Percentiles rank a stretch among this genome's conserved stretches.
These are phyloP conservation scores for Lissocephala sabroskyi DNA, from an alignment of 2,888 invertebrate species.

Conservation along the genomic window DNA sequence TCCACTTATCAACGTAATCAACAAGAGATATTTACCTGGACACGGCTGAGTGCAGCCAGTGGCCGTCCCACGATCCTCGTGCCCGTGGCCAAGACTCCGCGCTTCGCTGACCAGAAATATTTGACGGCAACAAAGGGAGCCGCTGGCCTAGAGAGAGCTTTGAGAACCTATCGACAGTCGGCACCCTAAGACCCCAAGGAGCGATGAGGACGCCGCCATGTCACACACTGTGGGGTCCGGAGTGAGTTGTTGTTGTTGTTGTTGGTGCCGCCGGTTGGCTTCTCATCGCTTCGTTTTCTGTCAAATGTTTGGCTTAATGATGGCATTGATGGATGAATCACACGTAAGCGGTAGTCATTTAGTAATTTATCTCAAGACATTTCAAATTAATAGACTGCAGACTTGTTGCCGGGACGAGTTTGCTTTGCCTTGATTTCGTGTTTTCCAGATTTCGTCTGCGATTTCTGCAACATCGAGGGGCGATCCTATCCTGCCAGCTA, in stretches of 20 bases:
- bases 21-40: constrained; percentile 63
- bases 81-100: too few species aligned
- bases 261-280: background rate
- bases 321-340: constrained; percentile 66
- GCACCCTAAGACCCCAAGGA: constrained; percentile 38
- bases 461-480: background rate
- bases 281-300: constrained; percentile 37
- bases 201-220: constrained; percentile 24
- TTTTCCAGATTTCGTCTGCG: too few species aligned
- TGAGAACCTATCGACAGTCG: constrained; percentile 37
- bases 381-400: constrained; percentile 58
- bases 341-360: constrained; percentile 64
- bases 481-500: background rate
- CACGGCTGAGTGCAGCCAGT: constrained; percentile 38
- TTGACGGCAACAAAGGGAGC: constrained; percentile 2
- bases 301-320: constrained; percentile 65
- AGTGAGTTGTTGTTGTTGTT: constrained; percentile 23
- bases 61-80: too few species aligned
- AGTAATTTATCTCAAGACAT: constrained; percentile 61
- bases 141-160: background rate
- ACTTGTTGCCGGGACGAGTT: constrained; percentile 1
- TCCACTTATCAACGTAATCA: constrained; percentile 63
- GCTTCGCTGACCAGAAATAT: too few species aligned
- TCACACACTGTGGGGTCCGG: constrained; percentile 51
- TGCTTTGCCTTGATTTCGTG: too few species aligned